Percentiles rank a stretch among this genome's conserved stretches.
phyloP scores from a whole-genome alignment of 2,113 vertebrate genomes.

The Poecilia latipinna region DNA sequence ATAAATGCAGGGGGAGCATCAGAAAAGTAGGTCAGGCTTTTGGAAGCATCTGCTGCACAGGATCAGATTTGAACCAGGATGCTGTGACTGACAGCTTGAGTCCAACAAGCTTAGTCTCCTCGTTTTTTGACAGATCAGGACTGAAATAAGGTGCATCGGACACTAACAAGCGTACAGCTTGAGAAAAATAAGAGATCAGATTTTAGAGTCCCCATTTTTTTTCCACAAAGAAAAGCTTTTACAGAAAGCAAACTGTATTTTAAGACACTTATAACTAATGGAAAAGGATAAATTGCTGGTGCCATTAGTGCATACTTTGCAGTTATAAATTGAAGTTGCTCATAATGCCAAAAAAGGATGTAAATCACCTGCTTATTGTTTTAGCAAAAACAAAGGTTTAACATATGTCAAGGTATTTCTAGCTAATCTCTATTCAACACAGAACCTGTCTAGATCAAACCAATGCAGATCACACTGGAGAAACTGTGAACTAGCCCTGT shows the following conservation, averaged over 20 bases:
- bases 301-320: no score
- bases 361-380: no score
- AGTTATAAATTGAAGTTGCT: no score
- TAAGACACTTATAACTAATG: neutral
- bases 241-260: neutral
- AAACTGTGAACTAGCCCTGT: no score
- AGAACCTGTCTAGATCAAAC: no score
- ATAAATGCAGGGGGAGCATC: slow-evolving; percentile 49
- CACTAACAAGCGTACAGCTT: neutral
- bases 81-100: slow-evolving; percentile 60
- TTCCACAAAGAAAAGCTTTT: neutral
- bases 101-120: slow-evolving; percentile 15
- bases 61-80: slow-evolving; percentile 55
- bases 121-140: neutral
- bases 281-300: no score
- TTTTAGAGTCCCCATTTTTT: no score
- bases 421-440: no score
- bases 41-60: slow-evolving; percentile 25
- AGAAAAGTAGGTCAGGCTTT: slow-evolving; percentile 70
- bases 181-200: neutral
- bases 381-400: no score
- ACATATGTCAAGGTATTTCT: no score
- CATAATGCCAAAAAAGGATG: no score
- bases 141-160: neutral
- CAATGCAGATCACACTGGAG: no score